Conservation (phyloP, 2,888 invertebrate genomes). For the Emmelina monodactyla region DNA sequence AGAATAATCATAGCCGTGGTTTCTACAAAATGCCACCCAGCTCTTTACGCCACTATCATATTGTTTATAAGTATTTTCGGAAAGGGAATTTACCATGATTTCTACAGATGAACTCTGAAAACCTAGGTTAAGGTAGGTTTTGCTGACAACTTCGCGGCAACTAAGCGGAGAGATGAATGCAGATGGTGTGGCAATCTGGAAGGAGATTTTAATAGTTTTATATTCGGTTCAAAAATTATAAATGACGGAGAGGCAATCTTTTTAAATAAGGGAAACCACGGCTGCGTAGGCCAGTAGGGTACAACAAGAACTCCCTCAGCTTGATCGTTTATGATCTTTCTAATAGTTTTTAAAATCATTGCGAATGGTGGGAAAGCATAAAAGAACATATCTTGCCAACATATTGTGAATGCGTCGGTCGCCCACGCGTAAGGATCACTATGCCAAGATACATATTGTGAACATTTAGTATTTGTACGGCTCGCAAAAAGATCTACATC, state of each 20-base stretch:
- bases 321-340: conserved; percentile 15
- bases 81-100: not conserved
- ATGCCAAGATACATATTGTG: conserved; percentile 13
- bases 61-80: no score
- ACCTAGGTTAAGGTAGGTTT: not conserved
- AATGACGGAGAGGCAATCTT: not conserved
- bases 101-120: not conserved
- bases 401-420: conserved; percentile 16
- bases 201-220: not conserved
- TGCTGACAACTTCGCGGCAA: not conserved
- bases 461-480: conserved; percentile 14
- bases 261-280: conserved; percentile 16
- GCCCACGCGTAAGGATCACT: conserved; percentile 10
- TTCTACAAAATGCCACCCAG: not conserved
- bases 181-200: conserved; percentile 1
- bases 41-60: no score
- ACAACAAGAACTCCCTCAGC: conserved; percentile 15
- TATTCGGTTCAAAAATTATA: not conserved
- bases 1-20: not conserved
- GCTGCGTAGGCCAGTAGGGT: conserved; percentile 14
- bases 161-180: not conserved
- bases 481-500: conserved; percentile 15
- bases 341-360: conserved; percentile 7
- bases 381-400: conserved; percentile 11
- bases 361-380: conserved; percentile 18